Conservation (phyloP, 2,113 vertebrate genomes). For the Asarcornis scutulata region DNA sequence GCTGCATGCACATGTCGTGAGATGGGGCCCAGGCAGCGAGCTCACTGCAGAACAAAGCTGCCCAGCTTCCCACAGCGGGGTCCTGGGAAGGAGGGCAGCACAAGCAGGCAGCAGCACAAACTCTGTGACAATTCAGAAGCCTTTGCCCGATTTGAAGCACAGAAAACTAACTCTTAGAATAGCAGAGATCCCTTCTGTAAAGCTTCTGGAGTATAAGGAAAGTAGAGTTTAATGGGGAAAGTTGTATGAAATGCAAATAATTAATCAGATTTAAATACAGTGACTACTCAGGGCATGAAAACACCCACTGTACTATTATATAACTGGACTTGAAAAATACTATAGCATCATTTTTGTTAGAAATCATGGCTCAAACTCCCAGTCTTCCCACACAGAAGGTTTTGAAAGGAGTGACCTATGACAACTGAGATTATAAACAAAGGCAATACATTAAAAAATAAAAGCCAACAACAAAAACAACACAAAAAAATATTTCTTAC, state of each 20-base stretch:
- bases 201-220: background rate
- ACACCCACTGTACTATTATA: accelerated
- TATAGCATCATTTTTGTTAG: background rate
- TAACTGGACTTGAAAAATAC: background rate
- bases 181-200: background rate
- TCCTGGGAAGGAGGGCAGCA: accelerated
- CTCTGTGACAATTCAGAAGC: background rate
- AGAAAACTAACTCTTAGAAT: background rate
- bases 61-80: too few relatives aligned
- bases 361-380: background rate
- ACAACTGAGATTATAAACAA: background rate
- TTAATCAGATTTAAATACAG: background rate
- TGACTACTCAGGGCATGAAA: background rate
- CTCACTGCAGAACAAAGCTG: background rate
- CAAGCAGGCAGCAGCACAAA: background rate
- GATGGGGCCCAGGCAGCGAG: background rate
- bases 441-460: background rate
- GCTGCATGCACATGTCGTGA: background rate
- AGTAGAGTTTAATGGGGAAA: background rate
- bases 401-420: background rate
- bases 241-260: background rate
- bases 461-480: too few relatives aligned
- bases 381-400: background rate
- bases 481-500: background rate
- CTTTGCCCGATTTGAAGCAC: background rate